A percentile compares a stretch with the other conserved stretches of the same genome.
Evolutionary conservation across 2,797 vertebrate genomes (phyloP).

Genomic region (Arnoldichthys spilopterus): DNA sequence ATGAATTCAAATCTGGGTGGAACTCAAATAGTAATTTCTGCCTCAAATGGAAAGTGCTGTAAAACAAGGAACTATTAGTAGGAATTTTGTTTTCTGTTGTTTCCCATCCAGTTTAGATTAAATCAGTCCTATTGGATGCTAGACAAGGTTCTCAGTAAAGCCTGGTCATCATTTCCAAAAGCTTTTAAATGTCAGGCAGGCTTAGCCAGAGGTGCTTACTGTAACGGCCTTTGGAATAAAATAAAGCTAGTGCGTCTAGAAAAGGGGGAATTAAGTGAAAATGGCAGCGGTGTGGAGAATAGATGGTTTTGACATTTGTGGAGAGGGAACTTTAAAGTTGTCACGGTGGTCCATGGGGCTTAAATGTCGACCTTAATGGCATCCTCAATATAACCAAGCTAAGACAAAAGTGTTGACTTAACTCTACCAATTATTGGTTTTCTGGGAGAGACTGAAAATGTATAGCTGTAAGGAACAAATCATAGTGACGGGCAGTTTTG

Average conservation of each 20-base stretch:
- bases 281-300: slow-evolving; percentile 35
- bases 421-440: slow-evolving; percentile 43
- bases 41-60: too few relatives aligned
- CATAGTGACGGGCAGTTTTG: neutral
- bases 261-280: slow-evolving; percentile 39
- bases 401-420: slow-evolving; percentile 51
- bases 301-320: slow-evolving; percentile 59
- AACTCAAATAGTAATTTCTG: too few relatives aligned
- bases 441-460: slow-evolving; percentile 21
- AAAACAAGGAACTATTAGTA: too few relatives aligned
- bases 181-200: slow-evolving; percentile 50
- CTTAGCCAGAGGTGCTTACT: slow-evolving; percentile 35
- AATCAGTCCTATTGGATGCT: neutral
- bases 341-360: slow-evolving; percentile 30
- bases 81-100: too few relatives aligned
- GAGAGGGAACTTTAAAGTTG: slow-evolving; percentile 47
- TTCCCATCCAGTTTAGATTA: neutral
- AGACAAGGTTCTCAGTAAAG: slow-evolving; percentile 3
- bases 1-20: too few relatives aligned
- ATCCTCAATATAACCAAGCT: slow-evolving; percentile 40
- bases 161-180: slow-evolving; percentile 35
- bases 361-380: slow-evolving; percentile 53
- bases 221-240: slow-evolving; percentile 19
- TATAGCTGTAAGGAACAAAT: slow-evolving; percentile 12
- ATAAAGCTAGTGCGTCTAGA: slow-evolving; percentile 37